Conservation (phyloP, 2,888 invertebrate genomes). For the Brachylomia viminalis region DNA sequence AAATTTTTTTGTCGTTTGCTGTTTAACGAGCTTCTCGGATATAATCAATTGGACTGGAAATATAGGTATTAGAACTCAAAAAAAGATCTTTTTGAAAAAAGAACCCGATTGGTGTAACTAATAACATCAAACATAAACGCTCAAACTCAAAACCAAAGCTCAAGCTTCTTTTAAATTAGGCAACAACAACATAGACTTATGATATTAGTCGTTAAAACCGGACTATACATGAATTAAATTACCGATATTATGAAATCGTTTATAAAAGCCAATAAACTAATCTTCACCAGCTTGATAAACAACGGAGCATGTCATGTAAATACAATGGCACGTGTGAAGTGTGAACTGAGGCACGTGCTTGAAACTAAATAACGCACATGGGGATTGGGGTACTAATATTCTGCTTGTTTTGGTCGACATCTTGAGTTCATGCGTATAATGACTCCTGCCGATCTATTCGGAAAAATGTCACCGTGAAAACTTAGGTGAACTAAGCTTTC, state of each 20-base stretch:
- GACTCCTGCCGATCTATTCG: no score
- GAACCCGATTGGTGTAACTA: no score
- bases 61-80: background rate
- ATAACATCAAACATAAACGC: no score
- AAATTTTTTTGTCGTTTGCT: background rate
- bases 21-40: background rate
- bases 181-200: background rate
- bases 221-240: slow-evolving; percentile 27
- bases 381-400: background rate
- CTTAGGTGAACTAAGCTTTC: no score
- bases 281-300: slow-evolving; percentile 34
- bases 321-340: slow-evolving; percentile 37
- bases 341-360: slow-evolving; percentile 10
- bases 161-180: no score
- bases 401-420: background rate
- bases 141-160: background rate
- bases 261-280: slow-evolving; percentile 35
- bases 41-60: background rate
- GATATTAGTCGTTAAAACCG: slow-evolving; percentile 38
- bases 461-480: no score
- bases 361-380: slow-evolving; percentile 13
- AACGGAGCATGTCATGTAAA: slow-evolving; percentile 1
- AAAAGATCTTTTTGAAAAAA: background rate
- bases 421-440: background rate
- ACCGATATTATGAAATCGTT: slow-evolving; percentile 29